These are phyloP conservation scores for Unio delphinus DNA, from an alignment of 2,888 invertebrate species.

Conservation along the genomic window DNA sequence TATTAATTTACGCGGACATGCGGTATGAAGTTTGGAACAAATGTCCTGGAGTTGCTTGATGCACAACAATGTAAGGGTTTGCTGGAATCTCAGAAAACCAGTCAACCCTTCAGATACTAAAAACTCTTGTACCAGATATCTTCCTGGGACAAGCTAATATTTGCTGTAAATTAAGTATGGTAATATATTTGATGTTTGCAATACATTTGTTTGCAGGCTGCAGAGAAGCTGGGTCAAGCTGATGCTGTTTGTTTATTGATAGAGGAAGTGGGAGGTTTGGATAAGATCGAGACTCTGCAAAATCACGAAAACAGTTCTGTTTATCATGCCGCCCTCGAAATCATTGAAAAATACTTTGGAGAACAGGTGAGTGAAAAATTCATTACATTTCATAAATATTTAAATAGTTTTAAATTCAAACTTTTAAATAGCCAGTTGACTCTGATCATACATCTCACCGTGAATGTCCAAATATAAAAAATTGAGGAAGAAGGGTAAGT, in stretches of 20 bases:
- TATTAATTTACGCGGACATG: too few species aligned
- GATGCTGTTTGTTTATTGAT: constrained; percentile 85
- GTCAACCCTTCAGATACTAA: too few species aligned
- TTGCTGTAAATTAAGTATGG: background rate
- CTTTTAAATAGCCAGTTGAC: too few species aligned
- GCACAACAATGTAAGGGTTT: too few species aligned
- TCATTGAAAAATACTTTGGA: constrained; percentile 74
- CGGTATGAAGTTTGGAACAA: too few species aligned
- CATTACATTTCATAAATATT: background rate
- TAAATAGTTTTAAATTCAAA: too few species aligned
- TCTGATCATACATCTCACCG: too few species aligned
- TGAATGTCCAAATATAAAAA: too few species aligned
- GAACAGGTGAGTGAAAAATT: constrained; percentile 61
- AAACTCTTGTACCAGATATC: background rate
- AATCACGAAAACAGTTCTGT: constrained; percentile 73
- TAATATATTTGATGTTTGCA: background rate
- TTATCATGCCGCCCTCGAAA: constrained; percentile 71
- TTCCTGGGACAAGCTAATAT: background rate
- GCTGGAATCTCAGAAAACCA: too few species aligned
- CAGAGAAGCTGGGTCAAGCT: constrained; percentile 82
- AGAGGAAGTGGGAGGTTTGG: constrained; percentile 85
- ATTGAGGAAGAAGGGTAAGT: too few species aligned
- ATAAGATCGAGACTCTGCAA: constrained; percentile 74
- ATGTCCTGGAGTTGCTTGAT: too few species aligned
- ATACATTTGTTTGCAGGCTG: constrained; percentile 75